Evolutionary conservation across 1,140 invertebrate species (phyloP).

Genomic region (Pachyrhynchus sulphureomaculatus): DNA sequence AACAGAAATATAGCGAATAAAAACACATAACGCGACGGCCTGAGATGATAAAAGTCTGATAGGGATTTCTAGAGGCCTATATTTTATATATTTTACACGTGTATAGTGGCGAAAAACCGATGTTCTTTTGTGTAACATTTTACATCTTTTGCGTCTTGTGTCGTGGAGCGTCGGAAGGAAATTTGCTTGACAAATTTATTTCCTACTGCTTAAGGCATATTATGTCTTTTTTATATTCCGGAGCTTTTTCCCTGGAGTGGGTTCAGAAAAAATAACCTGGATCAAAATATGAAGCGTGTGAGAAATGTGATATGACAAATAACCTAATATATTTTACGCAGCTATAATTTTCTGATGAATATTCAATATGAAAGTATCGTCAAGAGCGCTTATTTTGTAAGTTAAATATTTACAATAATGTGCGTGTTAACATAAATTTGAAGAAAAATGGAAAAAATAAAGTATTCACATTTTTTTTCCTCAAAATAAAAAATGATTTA

Average conservation of each 20-base stretch:
- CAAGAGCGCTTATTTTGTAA: too few relatives aligned
- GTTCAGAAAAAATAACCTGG: conserved; percentile 11
- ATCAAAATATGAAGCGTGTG: conserved; percentile 5
- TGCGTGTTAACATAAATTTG: too few relatives aligned
- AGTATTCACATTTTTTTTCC: too few relatives aligned
- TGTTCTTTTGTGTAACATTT: conserved; percentile 15
- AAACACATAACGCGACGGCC: neutral
- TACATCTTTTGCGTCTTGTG: neutral
- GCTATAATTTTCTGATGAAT: too few relatives aligned
- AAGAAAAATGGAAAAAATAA: too few relatives aligned
- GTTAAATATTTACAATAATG: too few relatives aligned
- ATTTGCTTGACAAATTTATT: conserved; percentile 17
- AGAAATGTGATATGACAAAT: neutral
- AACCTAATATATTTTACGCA: neutral
- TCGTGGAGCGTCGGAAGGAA: neutral
- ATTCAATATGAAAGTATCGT: too few relatives aligned
- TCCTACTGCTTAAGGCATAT: conserved; percentile 27
- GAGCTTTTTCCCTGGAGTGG: conserved; percentile 10
- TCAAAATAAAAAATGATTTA: too few relatives aligned
- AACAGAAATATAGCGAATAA: conserved; percentile 1
- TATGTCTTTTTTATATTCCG: conserved; percentile 31
- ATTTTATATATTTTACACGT: conserved; percentile 13
- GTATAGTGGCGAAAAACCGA: conserved; percentile 5
- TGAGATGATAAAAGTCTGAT: conserved; percentile 4
- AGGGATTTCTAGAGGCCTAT: neutral